Base-by-base conservation (phyloP, 1,140 invertebrate species). In the Asobara japonica region DNA sequence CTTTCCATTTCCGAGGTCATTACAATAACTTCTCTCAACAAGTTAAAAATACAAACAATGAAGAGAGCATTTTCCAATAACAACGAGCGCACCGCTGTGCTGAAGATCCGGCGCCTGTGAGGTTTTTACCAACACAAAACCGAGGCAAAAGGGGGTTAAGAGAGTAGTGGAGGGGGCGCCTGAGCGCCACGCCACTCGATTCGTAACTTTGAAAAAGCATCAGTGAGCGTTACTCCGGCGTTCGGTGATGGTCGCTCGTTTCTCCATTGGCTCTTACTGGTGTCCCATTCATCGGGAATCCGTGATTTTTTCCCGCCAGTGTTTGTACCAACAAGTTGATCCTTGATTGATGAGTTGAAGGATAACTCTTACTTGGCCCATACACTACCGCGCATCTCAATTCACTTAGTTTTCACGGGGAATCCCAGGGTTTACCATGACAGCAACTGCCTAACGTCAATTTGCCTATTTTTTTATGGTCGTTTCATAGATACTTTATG, bases 181-280 rank as follows among this genome's bases (percentile, higher is more conserved):
- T 69, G 56, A 67, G 48, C 72, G 61, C 70, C 74, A 72, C 51
- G 74, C 76, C 41, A 38, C 36, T 56, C 71, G 22, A 5, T 56
- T 27, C n/a, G 29, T 62, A 31, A 62, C 60, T 31, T 62, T 62
- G 30, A 62, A 62, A 62, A 31, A 36, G 31, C 33, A 33, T 60
- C 33, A 64, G 31, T 48, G n/a, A 48, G 68, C 48, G 65, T 62
- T 62, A 2, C 0, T 16, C 29, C 25, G 60, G 30, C 11, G 60
- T 3, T n/a, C 10, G 29, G 60, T 62, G 25, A 31, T 30, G 29
- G 29, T 13, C 6, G 13, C 10, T 65, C 18, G 45, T 60, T 31
- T 41, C 36, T 72, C 31, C 31, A 36, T 6, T 11, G 31, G 31
- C n/a, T n/a, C n/a, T n/a, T n/a, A n/a, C n/a, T n/a, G n/a, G n/a